A percentile compares a stretch with the other conserved stretches of the same genome.
Conservation (phyloP, 2,113 vertebrate species). For the Nycticebus coucang region DNA sequence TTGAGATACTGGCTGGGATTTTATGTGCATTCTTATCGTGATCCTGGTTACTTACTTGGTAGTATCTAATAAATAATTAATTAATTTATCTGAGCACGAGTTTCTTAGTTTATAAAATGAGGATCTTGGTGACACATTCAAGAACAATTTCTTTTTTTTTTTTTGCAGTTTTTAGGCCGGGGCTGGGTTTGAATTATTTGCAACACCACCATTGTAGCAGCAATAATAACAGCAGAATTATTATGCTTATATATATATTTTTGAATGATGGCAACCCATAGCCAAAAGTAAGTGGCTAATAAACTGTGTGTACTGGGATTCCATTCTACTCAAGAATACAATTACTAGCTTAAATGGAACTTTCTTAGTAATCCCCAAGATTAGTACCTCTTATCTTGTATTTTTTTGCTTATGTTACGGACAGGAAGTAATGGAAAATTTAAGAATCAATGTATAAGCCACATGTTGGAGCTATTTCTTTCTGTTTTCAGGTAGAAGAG, state of each 20-base stretch:
- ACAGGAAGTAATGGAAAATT: neutral
- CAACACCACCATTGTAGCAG: neutral
- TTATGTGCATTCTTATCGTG: slow-evolving; percentile 1
- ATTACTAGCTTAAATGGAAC: neutral
- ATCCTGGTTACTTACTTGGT: neutral
- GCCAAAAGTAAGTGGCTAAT: neutral
- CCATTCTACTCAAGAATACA: neutral
- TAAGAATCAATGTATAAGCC: neutral
- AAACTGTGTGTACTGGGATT: neutral
- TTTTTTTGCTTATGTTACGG: neutral
- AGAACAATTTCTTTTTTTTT: neutral
- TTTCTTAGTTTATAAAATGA: slow-evolving; percentile 56
- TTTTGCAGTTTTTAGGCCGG: too few relatives aligned
- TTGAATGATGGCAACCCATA: slow-evolving; percentile 31
- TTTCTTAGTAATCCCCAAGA: neutral
- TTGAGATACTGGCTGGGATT: slow-evolving; percentile 4
- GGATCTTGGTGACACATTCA: neutral
- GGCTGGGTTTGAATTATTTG: neutral
- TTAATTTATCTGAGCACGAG: slow-evolving; percentile 17
- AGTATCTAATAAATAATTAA: neutral
- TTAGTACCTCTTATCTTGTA: neutral
- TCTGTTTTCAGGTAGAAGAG: slow-evolving; percentile 37
- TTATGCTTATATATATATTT: neutral
- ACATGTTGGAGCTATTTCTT: neutral
- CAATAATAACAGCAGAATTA: neutral